A percentile compares a stretch with the other conserved stretches of the same genome.
phyloP scores from a whole-genome alignment of 2,888 invertebrate species.

The Lucinisca nassula region DNA sequence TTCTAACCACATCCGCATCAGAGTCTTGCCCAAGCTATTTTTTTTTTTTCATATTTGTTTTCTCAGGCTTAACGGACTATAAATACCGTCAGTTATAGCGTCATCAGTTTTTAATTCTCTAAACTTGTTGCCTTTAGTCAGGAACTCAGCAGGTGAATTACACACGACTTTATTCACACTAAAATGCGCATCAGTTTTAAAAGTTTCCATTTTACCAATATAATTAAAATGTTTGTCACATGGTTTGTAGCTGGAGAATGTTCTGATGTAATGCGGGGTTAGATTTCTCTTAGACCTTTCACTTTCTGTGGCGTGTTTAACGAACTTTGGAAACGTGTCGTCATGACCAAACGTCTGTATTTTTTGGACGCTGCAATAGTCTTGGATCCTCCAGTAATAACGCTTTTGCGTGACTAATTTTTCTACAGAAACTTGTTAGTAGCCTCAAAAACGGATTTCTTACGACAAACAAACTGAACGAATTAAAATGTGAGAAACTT shows the following conservation, averaged over 20 bases:
- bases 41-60: conserved; percentile 38
- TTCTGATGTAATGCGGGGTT: conserved; percentile 50
- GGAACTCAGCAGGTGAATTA: conserved; percentile 6
- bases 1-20: conserved; percentile 59
- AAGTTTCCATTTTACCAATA: conserved; percentile 55
- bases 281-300: conserved; percentile 26
- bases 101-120: conserved; percentile 32
- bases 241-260: conserved; percentile 40
- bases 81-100: conserved; percentile 50
- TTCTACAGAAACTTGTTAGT: conserved; percentile 52
- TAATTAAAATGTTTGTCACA: conserved; percentile 38
- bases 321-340: conserved; percentile 56
- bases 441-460: conserved; percentile 54
- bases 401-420: conserved; percentile 56
- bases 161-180: conserved; percentile 50
- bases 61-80: conserved; percentile 53
- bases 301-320: conserved; percentile 26
- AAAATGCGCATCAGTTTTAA: conserved; percentile 38
- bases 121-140: conserved; percentile 18
- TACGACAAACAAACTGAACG: conserved; percentile 48
- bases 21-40: conserved; percentile 52
- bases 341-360: conserved; percentile 35
- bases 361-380: conserved; percentile 32
- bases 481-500: conserved; percentile 9
- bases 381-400: conserved; percentile 47